Percentiles rank a stretch among this genome's conserved stretches.
Evolutionary conservation across 2,113 vertebrate genomes (phyloP).

Genomic region (Prolemur simus): DNA sequence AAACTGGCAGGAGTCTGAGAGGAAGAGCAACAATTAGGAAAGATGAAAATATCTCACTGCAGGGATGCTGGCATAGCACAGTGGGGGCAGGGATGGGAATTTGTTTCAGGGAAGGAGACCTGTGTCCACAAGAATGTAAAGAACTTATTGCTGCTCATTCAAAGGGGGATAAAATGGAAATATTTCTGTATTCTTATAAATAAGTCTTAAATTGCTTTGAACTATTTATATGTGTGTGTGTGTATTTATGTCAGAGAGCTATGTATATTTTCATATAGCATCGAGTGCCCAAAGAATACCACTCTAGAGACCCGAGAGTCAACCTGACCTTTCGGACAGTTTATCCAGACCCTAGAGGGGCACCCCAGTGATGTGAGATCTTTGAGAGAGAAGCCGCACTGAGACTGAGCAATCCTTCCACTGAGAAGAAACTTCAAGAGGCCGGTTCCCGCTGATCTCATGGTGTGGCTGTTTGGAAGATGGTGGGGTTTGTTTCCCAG

Average conservation of each 20-base stretch:
- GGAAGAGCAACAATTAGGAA: not conserved
- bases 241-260: not conserved
- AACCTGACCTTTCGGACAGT: constrained; percentile 96
- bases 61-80: not conserved
- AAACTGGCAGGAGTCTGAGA: not conserved
- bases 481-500: not conserved
- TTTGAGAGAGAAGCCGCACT: not conserved
- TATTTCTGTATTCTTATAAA: not conserved
- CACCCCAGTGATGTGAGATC: constrained; percentile 62
- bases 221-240: not conserved
- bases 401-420: not conserved
- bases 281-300: constrained; percentile 96
- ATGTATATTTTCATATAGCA: constrained; percentile 85
- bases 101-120: not conserved
- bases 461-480: not conserved
- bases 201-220: not conserved
- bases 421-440: not conserved
- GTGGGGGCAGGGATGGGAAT: not conserved
- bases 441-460: not conserved
- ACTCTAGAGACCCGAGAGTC: constrained; percentile 91
- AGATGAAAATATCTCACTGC: not conserved
- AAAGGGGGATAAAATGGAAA: not conserved
- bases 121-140: not conserved
- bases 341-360: constrained; percentile 82
- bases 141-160: not conserved